Base-by-base conservation (phyloP, 2,797 vertebrate species). In the Allobates femoralis region DNA sequence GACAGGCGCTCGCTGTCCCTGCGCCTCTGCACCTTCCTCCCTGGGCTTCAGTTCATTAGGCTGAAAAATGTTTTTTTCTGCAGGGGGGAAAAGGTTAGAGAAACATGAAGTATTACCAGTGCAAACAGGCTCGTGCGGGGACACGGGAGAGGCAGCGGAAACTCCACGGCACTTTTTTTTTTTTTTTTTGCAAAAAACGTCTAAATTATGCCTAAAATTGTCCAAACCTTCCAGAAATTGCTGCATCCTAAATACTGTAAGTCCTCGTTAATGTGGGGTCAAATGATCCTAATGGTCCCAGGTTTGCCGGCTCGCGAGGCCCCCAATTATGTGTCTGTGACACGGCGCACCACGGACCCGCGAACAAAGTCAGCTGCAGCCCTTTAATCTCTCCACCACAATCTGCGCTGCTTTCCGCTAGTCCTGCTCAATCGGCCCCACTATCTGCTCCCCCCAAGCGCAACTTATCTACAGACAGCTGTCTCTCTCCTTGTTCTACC, bases 31-130 rank as follows among this genome's bases (percentile, higher is more conserved):
- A 55, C 82, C 58, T 80, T 80, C 56, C 82, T 80, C 86, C 28
- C 55, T 10, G 46, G 67, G 82, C 76, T 81, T 76, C 86, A 75
- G 76, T 75, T 87, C 86, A 85, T 87, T 87, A 87, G 86, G 77
- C 86, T 84, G 82, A 75, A 81, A 86, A 83, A 87, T 60, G 37
- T 71, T 71, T 3, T 19, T 67, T 67, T 62, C 56, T 53, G n/a
- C 28, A n/a, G 69, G 74, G 69, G n/a, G 77, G 82, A 76, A 87
- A 87, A 87, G 82, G 82, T 87, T 87, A 87, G 7, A 34, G 82
- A 81, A 50, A 85, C 85, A 50, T 76, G 77, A 87, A 79, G 86
- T 77, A 84, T 84, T 84, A 79, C 37, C 41, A 53, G 64, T 15
- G 15, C 75, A 80, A 80, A 84, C 81, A 80, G 55, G 46, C 85